phyloP scores from a whole-genome alignment of 2,113 vertebrate species.

The Ceyx margarethae region DNA sequence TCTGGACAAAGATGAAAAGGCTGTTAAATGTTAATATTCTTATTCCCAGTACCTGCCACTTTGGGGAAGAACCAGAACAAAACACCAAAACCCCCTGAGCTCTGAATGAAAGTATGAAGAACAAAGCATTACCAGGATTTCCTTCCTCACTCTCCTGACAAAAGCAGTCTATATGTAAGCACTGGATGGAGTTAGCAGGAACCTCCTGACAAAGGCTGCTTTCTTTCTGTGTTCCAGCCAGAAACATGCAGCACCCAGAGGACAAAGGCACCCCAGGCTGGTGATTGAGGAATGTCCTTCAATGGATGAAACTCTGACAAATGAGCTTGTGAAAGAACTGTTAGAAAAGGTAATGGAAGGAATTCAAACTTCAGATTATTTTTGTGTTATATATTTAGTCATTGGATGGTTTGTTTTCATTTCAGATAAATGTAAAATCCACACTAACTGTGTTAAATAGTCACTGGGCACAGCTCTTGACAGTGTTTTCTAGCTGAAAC shows the following conservation, averaged over 20 bases:
- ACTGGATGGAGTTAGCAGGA: background rate
- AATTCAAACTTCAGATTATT: background rate
- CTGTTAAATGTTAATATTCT: background rate
- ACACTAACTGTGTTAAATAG: background rate
- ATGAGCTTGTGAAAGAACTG: slow-evolving; percentile 83
- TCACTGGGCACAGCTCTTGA: background rate
- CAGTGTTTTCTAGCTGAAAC: background rate
- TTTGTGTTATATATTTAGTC: background rate
- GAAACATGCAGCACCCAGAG: slow-evolving; percentile 77
- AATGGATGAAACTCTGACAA: slow-evolving; percentile 82
- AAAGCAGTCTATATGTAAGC: background rate
- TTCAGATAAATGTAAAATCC: background rate
- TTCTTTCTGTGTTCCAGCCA: slow-evolving; percentile 72
- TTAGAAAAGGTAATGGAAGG: slow-evolving; percentile 84
- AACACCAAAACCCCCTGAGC: background rate
- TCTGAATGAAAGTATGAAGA: background rate
- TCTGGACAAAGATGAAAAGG: background rate
- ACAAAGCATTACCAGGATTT: background rate
- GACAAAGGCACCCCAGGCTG: slow-evolving; percentile 82
- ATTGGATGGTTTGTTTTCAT: background rate
- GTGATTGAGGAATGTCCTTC: slow-evolving; percentile 93
- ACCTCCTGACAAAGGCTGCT: slow-evolving; percentile 35
- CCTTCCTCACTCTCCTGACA: background rate
- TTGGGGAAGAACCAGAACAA: background rate
- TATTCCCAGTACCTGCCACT: background rate